Evolutionary conservation across 53 echinoderm and acorn worm genomes (phyloP), one percentile per base, ranked within the genome.

Genomic region (Paracentrotus lividus): DNA sequence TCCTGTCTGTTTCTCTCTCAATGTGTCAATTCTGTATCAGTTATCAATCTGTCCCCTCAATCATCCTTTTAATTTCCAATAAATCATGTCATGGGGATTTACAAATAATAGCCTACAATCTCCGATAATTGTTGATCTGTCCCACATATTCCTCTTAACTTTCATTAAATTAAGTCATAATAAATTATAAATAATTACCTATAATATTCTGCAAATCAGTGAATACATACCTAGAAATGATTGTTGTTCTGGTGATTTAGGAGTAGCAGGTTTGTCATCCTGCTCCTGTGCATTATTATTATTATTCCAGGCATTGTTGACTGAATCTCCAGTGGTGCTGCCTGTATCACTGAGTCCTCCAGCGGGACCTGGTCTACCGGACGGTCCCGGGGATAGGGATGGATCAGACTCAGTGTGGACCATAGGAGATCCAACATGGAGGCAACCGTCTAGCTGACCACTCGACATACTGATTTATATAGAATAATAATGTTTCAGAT

Each of bases 381-480:
- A 90, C 10, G 51, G 67, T 66, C 53, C 67, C 49, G 90, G 26
- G 21, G 66, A 44, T 44, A 31, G 90, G 9, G 47, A 43, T 56
- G 88, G 42, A n/a, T 95, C 95, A 15, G 85, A 15, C 51, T 85
- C 54, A 2, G 85, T 85, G 32, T 85, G 51, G 18, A 85, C 51
- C 85, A 85, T 85, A 53, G 88, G 93, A 21, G 89, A 36, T 93
- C 88, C 88, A 9, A 65, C 85, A 42, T 93, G 93, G 14, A 84
- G 40, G 75, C 95, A 95, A 6, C 84, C 93, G 13, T 93, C 90
- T 14, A 95, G 53, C 10, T 49, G 78, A n/a, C 95, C 95, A 24
- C 90, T 95, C 18, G 85, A 90, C 90, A 93, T 92, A 66, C 94
- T 94, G 92, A 75, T 45, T n/a, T n/a, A n/a, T n/a, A n/a, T n/a